phyloP scores from a whole-genome alignment of 2,797 vertebrate genomes.

The Onychomys leucogaster region DNA sequence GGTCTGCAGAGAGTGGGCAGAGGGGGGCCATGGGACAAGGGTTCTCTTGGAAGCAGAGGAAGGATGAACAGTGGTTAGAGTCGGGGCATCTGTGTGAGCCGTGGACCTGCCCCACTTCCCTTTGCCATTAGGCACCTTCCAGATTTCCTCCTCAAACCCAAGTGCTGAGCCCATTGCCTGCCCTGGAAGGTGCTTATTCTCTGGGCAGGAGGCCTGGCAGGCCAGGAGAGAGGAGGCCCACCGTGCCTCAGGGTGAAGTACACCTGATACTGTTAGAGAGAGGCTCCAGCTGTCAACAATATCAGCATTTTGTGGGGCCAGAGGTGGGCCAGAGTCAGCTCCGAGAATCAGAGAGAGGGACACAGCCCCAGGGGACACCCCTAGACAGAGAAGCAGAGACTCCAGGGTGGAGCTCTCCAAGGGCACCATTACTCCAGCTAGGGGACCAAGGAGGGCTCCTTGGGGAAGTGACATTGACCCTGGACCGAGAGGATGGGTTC shows the following conservation, averaged over 20 bases:
- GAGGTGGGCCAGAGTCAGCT: background rate
- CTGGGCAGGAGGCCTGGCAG: background rate
- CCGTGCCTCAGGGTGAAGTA: background rate
- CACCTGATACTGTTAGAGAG: background rate
- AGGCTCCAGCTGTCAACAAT: accelerated
- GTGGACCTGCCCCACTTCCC: background rate
- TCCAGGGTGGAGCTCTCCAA: no score
- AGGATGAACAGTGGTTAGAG: background rate
- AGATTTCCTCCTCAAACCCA: background rate
- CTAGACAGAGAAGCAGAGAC: background rate
- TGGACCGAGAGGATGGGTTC: background rate
- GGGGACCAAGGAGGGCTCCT: background rate
- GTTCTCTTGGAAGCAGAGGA: background rate
- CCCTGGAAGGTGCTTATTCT: slow-evolving; percentile 56
- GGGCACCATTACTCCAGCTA: background rate
- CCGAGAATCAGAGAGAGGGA: background rate
- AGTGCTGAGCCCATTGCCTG: background rate
- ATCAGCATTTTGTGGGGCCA: accelerated
- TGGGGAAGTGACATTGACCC: background rate
- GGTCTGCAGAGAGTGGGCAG: background rate
- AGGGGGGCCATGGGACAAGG: no score
- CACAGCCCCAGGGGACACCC: background rate
- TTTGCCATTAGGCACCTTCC: background rate
- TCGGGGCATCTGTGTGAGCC: background rate
- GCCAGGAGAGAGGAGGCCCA: background rate